Evolutionary conservation across 2,113 vertebrate genomes (phyloP).

Genomic region (Triplophysa siluroides): DNA sequence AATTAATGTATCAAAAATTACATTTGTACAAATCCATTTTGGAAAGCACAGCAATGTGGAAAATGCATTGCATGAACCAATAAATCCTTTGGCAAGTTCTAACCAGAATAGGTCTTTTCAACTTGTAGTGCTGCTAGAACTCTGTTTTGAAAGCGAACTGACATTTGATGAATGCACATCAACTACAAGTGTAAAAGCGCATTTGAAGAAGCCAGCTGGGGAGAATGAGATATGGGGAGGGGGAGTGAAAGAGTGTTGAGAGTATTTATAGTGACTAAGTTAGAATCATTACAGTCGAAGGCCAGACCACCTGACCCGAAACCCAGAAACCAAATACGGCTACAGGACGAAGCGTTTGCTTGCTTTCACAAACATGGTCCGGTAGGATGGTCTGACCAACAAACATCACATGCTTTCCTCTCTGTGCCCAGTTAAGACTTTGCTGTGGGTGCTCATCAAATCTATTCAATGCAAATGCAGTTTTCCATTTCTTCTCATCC

Average conservation of each 20-base stretch:
- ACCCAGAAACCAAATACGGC: slow-evolving; percentile 42
- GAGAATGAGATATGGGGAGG: slow-evolving; percentile 28
- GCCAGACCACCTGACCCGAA: slow-evolving; percentile 40
- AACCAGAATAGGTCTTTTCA: not conserved
- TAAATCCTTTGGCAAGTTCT: not conserved
- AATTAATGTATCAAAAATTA: too few species aligned
- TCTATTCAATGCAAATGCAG: slow-evolving; percentile 3
- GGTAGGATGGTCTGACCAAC: not conserved
- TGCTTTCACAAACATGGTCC: slow-evolving; percentile 24
- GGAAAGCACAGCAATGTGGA: not conserved
- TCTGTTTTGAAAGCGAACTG: not conserved
- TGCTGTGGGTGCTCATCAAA: slow-evolving; percentile 14
- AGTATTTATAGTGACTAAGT: slow-evolving; percentile 28
- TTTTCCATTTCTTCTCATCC: not conserved
- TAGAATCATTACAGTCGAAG: slow-evolving; percentile 8
- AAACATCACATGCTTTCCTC: slow-evolving; percentile 37
- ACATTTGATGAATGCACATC: not conserved
- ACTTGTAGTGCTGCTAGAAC: not conserved
- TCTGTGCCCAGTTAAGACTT: slow-evolving; percentile 6
- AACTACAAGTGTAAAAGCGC: slow-evolving; percentile 7
- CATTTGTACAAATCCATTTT: not conserved
- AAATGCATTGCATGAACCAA: not conserved
- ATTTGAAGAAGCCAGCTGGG: slow-evolving; percentile 27
- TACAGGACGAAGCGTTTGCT: not conserved
- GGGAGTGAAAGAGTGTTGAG: not conserved